Evolutionary conservation across 2,113 vertebrate genomes (phyloP), one percentile per base, ranked within the genome.

Genomic region (Calidris pugnax): DNA sequence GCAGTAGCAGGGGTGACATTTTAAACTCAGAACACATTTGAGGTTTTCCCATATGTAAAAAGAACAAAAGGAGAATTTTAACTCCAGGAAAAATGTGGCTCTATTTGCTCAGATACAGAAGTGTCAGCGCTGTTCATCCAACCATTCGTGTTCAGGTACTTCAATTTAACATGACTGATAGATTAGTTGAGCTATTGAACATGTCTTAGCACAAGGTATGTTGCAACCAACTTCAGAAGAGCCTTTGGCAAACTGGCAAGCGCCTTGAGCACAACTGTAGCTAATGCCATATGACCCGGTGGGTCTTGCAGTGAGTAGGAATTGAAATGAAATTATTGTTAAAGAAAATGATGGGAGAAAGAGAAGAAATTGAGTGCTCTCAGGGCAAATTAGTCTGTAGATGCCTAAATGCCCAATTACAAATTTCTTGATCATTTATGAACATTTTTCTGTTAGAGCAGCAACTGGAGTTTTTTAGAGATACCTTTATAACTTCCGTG

Each of bases 131-230:
- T 86, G 5, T 83, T 94, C 89, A 71, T 68, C 21, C 56, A 84
- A 35, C 17, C 37, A 59, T 56, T 83, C 57, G 78, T 37, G 57
- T 69, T 56, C 3, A 45, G 59, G 30, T 83, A 50, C 18, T 86
- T 96, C 60, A 53, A 45, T 93, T 92, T 59, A 75, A 45, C 24
- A 67, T 50, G 76, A 68, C 79, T 27, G 72, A 87, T 24, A 87
- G 81, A 77, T 89, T 86, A 89, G 92, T 53, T 87, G 63, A 97
- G 82, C 87, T 92, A 81, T 75, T 88, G 89, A 68, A 82, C 55
- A 8, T 45, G 37, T 89, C 87, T 92, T 89, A 68, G 72, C 78
- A 71, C 39, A 77, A 89, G 73, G 56, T 23, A n/a, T 35, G 7
- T 47, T 66, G 51, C 35, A 77, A 47, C 12, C 78, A 74, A 8